Conservation (phyloP, 2,797 vertebrate species). For the Anguilla obscura region DNA sequence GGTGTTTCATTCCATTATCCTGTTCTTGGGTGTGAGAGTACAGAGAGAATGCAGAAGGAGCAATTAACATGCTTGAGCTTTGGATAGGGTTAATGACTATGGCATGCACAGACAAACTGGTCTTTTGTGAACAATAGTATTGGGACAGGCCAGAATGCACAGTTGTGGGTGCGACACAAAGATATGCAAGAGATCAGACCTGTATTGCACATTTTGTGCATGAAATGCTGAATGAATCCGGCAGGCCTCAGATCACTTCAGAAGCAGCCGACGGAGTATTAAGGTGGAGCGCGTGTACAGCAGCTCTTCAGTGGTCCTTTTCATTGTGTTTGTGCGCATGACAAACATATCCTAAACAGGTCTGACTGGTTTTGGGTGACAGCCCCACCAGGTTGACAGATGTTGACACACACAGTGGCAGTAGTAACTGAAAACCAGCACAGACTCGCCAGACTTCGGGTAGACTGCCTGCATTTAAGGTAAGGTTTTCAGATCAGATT, state of each 20-base stretch:
- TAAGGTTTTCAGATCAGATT: constrained; percentile 5
- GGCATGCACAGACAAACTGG: not conserved
- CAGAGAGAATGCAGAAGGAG: not conserved
- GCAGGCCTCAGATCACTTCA: not conserved
- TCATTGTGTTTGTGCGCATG: not conserved
- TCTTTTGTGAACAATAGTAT: not conserved
- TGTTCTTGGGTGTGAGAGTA: not conserved
- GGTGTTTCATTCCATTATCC: not conserved
- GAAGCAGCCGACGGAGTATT: not conserved
- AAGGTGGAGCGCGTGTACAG: not conserved
- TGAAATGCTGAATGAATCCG: not conserved
- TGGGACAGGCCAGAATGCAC: not conserved
- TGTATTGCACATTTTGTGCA: not conserved
- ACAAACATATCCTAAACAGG: not conserved
- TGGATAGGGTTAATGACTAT: not conserved
- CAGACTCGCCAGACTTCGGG: not conserved
- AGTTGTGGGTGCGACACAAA: not conserved
- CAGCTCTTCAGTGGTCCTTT: not conserved
- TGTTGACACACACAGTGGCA: not conserved
- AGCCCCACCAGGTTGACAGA: not conserved
- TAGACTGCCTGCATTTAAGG: constrained; percentile 13
- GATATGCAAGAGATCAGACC: not conserved
- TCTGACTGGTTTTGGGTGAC: constrained; percentile 14
- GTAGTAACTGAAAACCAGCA: not conserved
- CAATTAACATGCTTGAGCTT: not conserved